Evolutionary conservation across 2,797 vertebrate species (phyloP), one percentile per base, ranked within the genome.

Genomic region (Micromesistius poutassou): DNA sequence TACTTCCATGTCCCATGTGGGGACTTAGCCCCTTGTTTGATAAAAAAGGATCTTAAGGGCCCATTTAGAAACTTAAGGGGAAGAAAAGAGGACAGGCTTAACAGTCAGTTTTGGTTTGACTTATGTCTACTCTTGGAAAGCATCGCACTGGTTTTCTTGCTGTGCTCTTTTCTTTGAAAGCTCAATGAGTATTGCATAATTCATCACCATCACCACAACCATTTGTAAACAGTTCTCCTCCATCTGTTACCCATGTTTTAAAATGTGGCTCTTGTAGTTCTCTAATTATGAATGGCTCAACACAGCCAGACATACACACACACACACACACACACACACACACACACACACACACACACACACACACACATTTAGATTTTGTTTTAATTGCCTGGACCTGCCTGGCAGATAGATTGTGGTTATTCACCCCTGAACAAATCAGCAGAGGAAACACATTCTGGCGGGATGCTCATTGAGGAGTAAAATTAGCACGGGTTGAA

Each of bases 341-440:
- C 13, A 40, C 38, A 40, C 38, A 40, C 38, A 35, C 33, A 6
- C 40, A 22, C 46, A 50, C 46, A 50, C 13, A 46, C 12, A 46
- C 38, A 10, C 38, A 40, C 38, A 36, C 73, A 74, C 62, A 40
- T 31, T 72, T 33, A 73, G 35, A 80, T 86, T 79, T 81, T 73
- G 82, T 89, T 86, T 86, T 79, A 62, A 62, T 62, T 62, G 77
- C 38, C 76, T 38, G 22, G 55, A 81, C 55, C 70, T 70, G 33
- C 7, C 71, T 74, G 68, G 75, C 35, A 74, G 77, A 86, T 86
- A 16, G 83, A 88, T 90, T 87, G 81, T 82, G 76, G 78, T 81
- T 33, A 40, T 84, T 76, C 72, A 75, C 68, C 73, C 72, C 68
- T 33, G 72, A 76, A 30, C 76, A 79, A 72, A 73, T 36, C 1